Evolutionary conservation across 1,140 invertebrate species (phyloP), one percentile per base, ranked within the genome.

Genomic region (Latrodectus geometricus): DNA sequence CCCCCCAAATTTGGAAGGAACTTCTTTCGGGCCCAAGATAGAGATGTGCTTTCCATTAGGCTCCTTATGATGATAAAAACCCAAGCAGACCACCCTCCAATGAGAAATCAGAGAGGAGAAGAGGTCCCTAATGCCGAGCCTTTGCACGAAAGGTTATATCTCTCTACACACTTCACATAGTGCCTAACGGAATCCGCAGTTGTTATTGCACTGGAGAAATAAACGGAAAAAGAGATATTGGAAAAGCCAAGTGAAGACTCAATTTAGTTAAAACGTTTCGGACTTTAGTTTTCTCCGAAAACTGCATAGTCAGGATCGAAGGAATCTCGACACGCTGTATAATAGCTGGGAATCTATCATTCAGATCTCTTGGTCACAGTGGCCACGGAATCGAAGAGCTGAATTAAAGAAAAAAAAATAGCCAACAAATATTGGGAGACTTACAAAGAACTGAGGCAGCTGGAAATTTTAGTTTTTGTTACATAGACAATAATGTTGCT

Each of bases 51-150:
- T 78, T 85, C 83, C 83, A 86, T 86, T 86, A 86, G 74, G 66
- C 75, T 86, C 68, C 83, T 86, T 86, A 86, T 86, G 83, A 86
- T 86, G 83, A 86, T 86, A 86, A 86, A 86, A 74, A 85, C 75
- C 83, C 83, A 21, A 72, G 52, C n/a, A 17, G 23, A 20, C 17
- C 12, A 14, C 72, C 69, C 56, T 21, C 81, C 72, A 84, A 76
- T 75, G 65, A 78, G 83, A 72, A 86, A 85, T 78, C 74, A 78
- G 74, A 54, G 56, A 72, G n/a, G 35, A 54, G 70, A 74, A 80
- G 78, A 17, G 68, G 66, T 14, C 23, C 72, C 52, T 83, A 83
- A 83, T 83, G 80, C 80, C 80, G 23, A 50, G 70, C 49, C 52
- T 61, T 61, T 61, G 54, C 54, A 61, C 54, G 54, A 61, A 61